Evolutionary conservation across 92 coral and sea anemone genomes (phyloP).

Genomic region (Porites cylindrica): DNA sequence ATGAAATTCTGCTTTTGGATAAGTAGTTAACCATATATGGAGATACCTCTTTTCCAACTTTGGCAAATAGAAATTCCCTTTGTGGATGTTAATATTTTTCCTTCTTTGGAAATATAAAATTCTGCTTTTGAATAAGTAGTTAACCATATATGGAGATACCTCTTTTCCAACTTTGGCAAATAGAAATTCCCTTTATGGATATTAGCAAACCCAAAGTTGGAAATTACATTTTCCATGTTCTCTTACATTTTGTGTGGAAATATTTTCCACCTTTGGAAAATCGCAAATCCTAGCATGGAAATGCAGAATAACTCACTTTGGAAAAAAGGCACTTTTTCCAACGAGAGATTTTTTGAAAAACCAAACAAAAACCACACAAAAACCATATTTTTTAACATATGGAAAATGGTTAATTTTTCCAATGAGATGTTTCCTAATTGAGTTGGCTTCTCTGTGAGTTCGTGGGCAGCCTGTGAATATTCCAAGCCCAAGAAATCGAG

Average conservation of each 20-base stretch:
- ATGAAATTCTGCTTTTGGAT: too few species aligned
- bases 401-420: slow-evolving; percentile 37
- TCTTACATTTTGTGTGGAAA: slow-evolving; percentile 1
- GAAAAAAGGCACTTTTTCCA: slow-evolving; percentile 38
- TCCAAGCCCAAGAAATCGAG: too few species aligned
- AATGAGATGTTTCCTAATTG: background rate
- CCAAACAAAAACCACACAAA: background rate
- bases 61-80: too few species aligned
- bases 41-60: too few species aligned
- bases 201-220: slow-evolving; percentile 24
- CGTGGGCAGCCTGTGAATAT: too few species aligned
- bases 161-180: too few species aligned
- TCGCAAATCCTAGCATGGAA: slow-evolving; percentile 24
- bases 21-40: too few species aligned
- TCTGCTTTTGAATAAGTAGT: too few species aligned
- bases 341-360: slow-evolving; percentile 8
- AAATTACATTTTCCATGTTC: slow-evolving; percentile 27
- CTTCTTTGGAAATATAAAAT: slow-evolving; percentile 23
- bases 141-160: background rate
- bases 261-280: slow-evolving; percentile 44
- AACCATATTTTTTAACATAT: slow-evolving; percentile 6
- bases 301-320: slow-evolving; percentile 23
- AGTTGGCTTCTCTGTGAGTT: too few species aligned
- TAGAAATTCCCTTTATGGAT: background rate
- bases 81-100: too few species aligned